phyloP scores from a whole-genome alignment of 2,888 invertebrate species.

The Nymphalis polychloros region DNA sequence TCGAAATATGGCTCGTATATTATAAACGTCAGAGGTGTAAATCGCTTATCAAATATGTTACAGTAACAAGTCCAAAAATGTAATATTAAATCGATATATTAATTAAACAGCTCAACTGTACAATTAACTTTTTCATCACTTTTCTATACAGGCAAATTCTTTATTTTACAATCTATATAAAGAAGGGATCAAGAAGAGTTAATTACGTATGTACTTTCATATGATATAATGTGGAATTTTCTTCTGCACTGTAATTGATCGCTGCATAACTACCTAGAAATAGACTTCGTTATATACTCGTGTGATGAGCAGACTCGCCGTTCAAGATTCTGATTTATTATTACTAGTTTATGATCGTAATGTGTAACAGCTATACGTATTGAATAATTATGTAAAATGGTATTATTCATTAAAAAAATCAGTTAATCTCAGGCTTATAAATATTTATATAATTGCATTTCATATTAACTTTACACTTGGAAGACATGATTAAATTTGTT shows the following conservation, averaged over 20 bases:
- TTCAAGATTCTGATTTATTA: slow-evolving; percentile 25
- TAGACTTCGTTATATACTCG: slow-evolving; percentile 18
- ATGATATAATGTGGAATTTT: slow-evolving; percentile 14
- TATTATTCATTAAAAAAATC: slow-evolving; percentile 9
- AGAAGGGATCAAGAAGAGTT: no score
- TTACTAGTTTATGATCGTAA: slow-evolving; percentile 12
- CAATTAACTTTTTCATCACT: no score
- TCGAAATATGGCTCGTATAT: slow-evolving; percentile 15
- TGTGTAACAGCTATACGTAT: slow-evolving; percentile 13
- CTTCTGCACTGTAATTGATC: slow-evolving; percentile 6
- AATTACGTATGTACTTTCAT: slow-evolving; percentile 14
- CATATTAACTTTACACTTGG: background rate
- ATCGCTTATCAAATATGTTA: slow-evolving; percentile 7
- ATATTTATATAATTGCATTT: background rate
- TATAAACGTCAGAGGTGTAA: background rate
- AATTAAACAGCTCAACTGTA: no score
- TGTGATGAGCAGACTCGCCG: slow-evolving; percentile 14
- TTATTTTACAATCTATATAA: no score
- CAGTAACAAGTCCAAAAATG: slow-evolving; percentile 2
- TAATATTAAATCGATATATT: no score
- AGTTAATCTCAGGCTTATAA: background rate
- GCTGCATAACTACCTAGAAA: slow-evolving; percentile 27
- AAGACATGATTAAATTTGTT: no score
- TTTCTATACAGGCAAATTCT: no score
- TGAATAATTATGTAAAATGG: slow-evolving; percentile 14